Base-by-base conservation (phyloP, 1,140 invertebrate genomes). In the Drosophila kohkoa region DNA sequence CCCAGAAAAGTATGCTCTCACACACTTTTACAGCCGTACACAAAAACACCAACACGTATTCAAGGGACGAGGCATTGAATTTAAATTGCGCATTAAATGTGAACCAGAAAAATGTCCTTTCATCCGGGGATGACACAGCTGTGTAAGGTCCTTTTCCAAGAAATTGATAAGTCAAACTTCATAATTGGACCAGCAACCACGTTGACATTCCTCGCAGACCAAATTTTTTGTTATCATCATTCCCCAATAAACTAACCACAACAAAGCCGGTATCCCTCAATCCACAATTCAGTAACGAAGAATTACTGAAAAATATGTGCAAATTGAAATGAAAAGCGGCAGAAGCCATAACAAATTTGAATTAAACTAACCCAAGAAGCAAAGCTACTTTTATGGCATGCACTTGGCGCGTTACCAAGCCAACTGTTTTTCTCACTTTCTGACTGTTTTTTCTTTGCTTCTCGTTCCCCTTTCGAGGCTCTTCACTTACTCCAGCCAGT, bases 111-210 rank as follows among this genome's bases (percentile, higher is more conserved):
- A 71, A 83, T 77, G 55, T 64, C 48, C 60, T 76, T 74, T 55
- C 66, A 52, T 49, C 49, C 67, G 52, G 45, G 11, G 38, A 55
- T 57, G 57, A 63, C 58, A 49, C 43, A 64, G 58, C 67, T 65
- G 71, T 79, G 67, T 58, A 38, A 25, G 60, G 51, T 28, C 58
- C 25, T 75, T 86, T 88, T 59, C 73, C 63, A 75, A 77, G 74
- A 83, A 83, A 87, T 87, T 87, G 85, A 89, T 89, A 87, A 87
- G 85, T 87, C 85, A 89, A 88, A 87, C 80, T 87, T 87, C 70
- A 87, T 80, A 81, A 88, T 89, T 87, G 80, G 54, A 59, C 55
- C 32, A 16, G n/a, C 20, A 60, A 54, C 52, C 38, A 41, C 66
- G 55, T 81, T 73, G 48, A 76, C 77, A 54, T 68, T 54, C 49